Evolutionary conservation across 1,140 invertebrate genomes (phyloP).

Genomic region (Drosophila sp.): DNA sequence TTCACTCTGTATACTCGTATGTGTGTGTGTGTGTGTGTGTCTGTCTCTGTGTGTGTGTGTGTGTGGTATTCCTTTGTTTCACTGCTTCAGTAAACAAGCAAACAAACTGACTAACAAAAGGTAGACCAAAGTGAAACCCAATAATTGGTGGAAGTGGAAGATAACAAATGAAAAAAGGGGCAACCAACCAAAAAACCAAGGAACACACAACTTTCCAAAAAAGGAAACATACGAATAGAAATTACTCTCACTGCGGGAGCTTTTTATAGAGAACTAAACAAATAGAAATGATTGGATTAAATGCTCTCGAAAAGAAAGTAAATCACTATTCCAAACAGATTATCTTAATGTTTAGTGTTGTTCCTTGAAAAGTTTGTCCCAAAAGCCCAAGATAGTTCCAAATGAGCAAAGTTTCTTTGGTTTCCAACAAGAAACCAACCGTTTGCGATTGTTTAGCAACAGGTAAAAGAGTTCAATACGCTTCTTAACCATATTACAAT

Average conservation of each 20-base stretch:
- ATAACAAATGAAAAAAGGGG: constrained; percentile 15
- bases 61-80: constrained; percentile 25
- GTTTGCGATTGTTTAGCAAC: too few species aligned
- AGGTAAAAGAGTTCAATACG: too few species aligned
- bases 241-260: not conserved
- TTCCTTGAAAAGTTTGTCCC: too few species aligned
- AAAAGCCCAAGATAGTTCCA: too few species aligned
- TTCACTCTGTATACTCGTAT: not conserved
- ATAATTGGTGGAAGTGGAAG: constrained; percentile 44
- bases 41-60: constrained; percentile 13
- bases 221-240: not conserved
- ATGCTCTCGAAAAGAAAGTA: too few species aligned
- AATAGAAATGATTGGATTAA: too few species aligned
- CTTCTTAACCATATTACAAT: too few species aligned
- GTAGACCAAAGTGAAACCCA: constrained; percentile 50
- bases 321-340: too few species aligned
- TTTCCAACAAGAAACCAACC: too few species aligned
- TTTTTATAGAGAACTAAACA: too few species aligned
- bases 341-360: too few species aligned
- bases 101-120: constrained; percentile 46
- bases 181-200: not conserved
- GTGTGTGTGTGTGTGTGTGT: not conserved
- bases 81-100: constrained; percentile 23
- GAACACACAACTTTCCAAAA: constrained; percentile 1
- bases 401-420: too few species aligned